Base-by-base conservation (phyloP, 2,888 invertebrate species). In the Himalopsyche kuldschensis region DNA sequence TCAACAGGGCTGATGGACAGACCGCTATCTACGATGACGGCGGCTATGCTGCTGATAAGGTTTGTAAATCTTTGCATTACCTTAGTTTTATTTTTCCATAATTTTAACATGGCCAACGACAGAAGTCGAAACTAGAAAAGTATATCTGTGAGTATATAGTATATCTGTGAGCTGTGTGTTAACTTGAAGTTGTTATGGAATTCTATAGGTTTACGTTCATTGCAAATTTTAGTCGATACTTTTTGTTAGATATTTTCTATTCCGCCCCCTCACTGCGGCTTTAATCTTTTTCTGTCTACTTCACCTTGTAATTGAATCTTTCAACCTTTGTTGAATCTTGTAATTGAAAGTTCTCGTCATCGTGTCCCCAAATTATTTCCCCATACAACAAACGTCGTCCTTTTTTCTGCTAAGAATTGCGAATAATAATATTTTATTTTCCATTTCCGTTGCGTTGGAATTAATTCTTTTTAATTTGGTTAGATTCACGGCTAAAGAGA, bases 381-480 rank as follows among this genome's bases (percentile, higher is more conserved):
- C 55, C 6, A 55, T 20, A 20, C 24, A 55, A 6, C 24, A 10
- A 24, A 20, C 41, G 11, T 41, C 41, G 41, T 15, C 41, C n/a
- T n/a, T 41, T 41, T 41, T 41, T 41, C 15, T 55, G 20, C 55
- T 55, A 55, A 55, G 55, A 55, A 55, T 20, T n/a, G 78, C 41
- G 63, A 27, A 30, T 79, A 63, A 55, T 8, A 15, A 46, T 77
- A 81, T 82, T 75, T 79, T 32, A 82, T 84, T 82, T 84, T 77
- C 84, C 78, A 82, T 84, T 84, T 82, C 84, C 84, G 75, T 32
- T 31, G n/a, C 20, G 55, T 30, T 31, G 79, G 69, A 32, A 35
- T 78, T 84, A 84, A 84, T 83, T 83, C 83, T 63, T 55, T 81
- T 83, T 84, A 84, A 83, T 84, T 82, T 79, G 75, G 75, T 83